Evolutionary conservation across 2,888 invertebrate genomes (phyloP).

Genomic region (Drosophila mettleri): DNA sequence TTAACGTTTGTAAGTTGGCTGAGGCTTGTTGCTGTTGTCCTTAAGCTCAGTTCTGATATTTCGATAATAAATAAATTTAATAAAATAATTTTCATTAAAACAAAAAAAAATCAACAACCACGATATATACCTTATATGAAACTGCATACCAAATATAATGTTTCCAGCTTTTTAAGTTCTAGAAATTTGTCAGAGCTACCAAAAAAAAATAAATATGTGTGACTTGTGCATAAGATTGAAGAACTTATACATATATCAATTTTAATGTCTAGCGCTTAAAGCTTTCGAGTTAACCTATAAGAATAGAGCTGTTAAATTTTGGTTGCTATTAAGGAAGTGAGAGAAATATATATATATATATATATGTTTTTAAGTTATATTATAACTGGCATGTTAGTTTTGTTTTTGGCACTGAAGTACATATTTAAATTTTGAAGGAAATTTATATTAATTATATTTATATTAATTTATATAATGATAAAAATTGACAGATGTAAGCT

Average conservation of each 20-base stretch:
- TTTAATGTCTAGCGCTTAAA: neutral
- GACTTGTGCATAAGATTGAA: neutral
- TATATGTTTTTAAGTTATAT: no score
- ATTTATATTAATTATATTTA: no score
- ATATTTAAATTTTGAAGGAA: neutral
- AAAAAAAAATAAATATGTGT: neutral
- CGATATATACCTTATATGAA: neutral
- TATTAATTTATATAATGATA: no score
- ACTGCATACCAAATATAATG: neutral
- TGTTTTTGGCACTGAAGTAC: neutral
- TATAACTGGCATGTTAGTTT: neutral
- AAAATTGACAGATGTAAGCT: no score
- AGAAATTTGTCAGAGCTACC: neutral
- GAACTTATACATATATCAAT: neutral
- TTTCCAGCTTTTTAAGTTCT: neutral
- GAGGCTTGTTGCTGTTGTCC: no score
- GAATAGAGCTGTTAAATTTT: slow-evolving; percentile 2
- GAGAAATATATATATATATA: no score
- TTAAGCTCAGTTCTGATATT: no score
- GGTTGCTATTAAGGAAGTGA: slow-evolving; percentile 1
- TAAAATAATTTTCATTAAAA: neutral
- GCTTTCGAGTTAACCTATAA: slow-evolving; percentile 1
- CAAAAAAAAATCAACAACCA: neutral
- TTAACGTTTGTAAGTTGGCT: no score
- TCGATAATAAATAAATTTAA: no score